These are phyloP conservation scores for Aurelia aurita DNA, from an alignment of 30 jellyfish, hydroid and myxozoan genomes.

Conservation along the genomic window DNA sequence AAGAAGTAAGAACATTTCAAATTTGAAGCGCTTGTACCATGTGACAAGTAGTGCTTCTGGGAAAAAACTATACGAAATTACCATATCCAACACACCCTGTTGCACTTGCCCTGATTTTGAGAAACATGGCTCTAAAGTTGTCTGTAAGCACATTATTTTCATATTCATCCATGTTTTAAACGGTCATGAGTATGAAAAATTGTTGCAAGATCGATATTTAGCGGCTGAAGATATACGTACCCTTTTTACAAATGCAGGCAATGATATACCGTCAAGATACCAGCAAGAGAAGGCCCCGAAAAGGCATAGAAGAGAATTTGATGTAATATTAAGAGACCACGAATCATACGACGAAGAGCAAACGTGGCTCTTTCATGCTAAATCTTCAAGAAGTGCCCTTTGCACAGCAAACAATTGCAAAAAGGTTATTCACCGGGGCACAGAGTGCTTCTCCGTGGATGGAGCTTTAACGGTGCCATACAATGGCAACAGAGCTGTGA, in stretches of 20 bases:
- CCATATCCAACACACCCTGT: too few species aligned
- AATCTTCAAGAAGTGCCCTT: not conserved
- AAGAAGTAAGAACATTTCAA: too few species aligned
- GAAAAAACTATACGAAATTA: too few species aligned
- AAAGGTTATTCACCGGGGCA: not conserved
- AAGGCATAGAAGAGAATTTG: not conserved
- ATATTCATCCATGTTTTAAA: not conserved
- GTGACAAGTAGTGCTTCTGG: too few species aligned
- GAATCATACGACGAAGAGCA: not conserved
- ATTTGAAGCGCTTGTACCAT: too few species aligned
- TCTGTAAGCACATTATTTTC: not conserved
- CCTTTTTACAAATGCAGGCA: not conserved
- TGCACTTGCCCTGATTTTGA: too few species aligned
- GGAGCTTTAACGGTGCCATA: not conserved
- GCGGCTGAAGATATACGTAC: not conserved
- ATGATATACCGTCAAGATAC: not conserved
- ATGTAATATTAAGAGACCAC: not conserved
- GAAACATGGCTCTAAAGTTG: too few species aligned
- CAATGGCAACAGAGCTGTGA: too few species aligned
- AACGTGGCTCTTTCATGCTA: not conserved
- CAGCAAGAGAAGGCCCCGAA: not conserved
- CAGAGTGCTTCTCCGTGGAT: conserved; percentile 7
- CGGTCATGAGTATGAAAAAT: not conserved
- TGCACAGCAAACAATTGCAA: not conserved
- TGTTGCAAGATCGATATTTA: not conserved